Base-by-base conservation (phyloP, 2,113 vertebrate species). In the Gallinago undulata region DNA sequence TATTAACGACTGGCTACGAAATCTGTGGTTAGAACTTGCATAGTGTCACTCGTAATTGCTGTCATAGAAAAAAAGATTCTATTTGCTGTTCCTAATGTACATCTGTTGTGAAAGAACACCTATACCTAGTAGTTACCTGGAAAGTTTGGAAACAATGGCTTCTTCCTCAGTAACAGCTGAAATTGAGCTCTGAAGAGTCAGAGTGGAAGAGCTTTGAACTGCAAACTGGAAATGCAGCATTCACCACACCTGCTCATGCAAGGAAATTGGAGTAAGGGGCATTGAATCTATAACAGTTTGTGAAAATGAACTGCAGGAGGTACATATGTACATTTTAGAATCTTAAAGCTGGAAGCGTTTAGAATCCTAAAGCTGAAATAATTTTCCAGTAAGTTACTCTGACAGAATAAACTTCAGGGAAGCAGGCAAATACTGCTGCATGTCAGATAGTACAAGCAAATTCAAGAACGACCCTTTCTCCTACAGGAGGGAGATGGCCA, bases 401-500 rank as follows among this genome's bases (percentile, higher is more conserved):
- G 37, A 70, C 45, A 51, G 7, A 50, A 13, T 4, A 14, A 45
- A 63, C 68, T 24, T 21, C 6, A 51, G 41, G 59, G 51, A n/a
- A 91, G 64, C 55, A 56, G 11, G 7, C 31, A 35, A 0, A 12
- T 55, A 11, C 67, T 79, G 76, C 80, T 39, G n/a, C 6, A 4
- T 4, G 22, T 4, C 41, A 33, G 41, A 24, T 0, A 19, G 35
- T 1, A 15, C 19, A 60, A n/a, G 21, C 3, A 62, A 63, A 76
- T 12, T 31, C 81, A 48, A 24, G 27, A 57, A 2, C 0, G 10
- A 7, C 25, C 74, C 8, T 21, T 60, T 28, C n/a, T 55, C 37
- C 43, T 17, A 7, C 9, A 7, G 67, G 27, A 33, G 7, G 55
- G 28, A 25, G 57, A 19, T 0, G 1, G 39, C 14, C 74, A 60